Conservation (phyloP, 2,797 vertebrate species). For the Spondyliosoma cantharus region DNA sequence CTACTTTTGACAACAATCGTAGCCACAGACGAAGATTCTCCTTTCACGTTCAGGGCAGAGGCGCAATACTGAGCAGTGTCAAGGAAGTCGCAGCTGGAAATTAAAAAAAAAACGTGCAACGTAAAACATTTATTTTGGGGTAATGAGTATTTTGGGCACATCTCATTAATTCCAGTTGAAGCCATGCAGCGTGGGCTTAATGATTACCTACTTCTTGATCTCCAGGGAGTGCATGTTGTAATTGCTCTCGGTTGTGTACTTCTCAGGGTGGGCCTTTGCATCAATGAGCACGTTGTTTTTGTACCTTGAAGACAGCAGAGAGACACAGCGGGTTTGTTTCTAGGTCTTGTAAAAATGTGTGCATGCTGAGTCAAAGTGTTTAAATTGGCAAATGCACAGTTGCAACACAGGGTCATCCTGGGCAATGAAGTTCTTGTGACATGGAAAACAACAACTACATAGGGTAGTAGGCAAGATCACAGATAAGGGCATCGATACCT, state of each 20-base stretch:
- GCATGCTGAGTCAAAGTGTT: too few relatives aligned
- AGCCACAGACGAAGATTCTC: slow-evolving; percentile 90
- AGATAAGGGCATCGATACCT: too few relatives aligned
- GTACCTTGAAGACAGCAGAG: slow-evolving; percentile 87
- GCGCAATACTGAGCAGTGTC: slow-evolving; percentile 93
- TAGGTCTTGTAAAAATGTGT: neutral
- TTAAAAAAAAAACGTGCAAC: slow-evolving; percentile 14
- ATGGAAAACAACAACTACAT: too few relatives aligned
- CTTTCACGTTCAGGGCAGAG: slow-evolving; percentile 96
- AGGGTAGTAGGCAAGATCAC: too few relatives aligned
- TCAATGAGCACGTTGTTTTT: slow-evolving; percentile 98
- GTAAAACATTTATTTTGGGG: slow-evolving; percentile 1
- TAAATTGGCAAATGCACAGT: too few relatives aligned
- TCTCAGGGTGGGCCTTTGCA: slow-evolving; percentile 88
- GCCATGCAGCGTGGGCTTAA: slow-evolving; percentile 24
- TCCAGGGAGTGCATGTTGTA: slow-evolving; percentile 98
- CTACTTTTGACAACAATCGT: slow-evolving; percentile 95
- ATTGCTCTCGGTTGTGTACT: slow-evolving; percentile 89
- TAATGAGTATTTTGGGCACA: neutral
- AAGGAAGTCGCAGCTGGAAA: slow-evolving; percentile 91
- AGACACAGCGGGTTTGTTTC: slow-evolving; percentile 37
- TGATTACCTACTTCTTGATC: slow-evolving; percentile 91
- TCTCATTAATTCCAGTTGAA: neutral
- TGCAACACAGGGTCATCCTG: too few relatives aligned
- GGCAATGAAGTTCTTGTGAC: too few relatives aligned